Evolutionary conservation across 2,113 vertebrate genomes (phyloP).

Genomic region (Lonchura striata): DNA sequence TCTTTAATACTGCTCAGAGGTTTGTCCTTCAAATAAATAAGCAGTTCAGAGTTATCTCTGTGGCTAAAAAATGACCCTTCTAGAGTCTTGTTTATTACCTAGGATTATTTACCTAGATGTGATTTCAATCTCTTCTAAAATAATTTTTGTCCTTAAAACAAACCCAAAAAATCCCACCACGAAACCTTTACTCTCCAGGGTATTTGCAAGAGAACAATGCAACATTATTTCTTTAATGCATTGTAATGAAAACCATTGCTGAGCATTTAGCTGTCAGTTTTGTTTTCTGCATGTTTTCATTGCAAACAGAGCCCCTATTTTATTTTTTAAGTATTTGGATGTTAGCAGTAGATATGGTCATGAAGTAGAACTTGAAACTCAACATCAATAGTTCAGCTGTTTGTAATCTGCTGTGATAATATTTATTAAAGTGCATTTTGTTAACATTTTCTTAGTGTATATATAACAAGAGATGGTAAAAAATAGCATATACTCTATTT

Average conservation of each 20-base stretch:
- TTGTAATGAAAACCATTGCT: constrained; percentile 61
- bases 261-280: constrained; percentile 26
- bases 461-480: constrained; percentile 55
- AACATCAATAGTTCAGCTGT: background rate
- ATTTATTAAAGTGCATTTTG: constrained; percentile 62
- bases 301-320: background rate
- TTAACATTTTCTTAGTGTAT: constrained; percentile 61
- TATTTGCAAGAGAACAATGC: constrained; percentile 56
- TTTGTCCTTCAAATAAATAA: background rate
- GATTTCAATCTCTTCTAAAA: constrained; percentile 46
- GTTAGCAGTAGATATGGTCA: background rate
- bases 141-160: constrained; percentile 53
- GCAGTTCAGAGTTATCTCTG: background rate
- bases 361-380: constrained; percentile 44
- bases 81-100: constrained; percentile 32
- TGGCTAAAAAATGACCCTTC: background rate
- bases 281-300: constrained; percentile 54
- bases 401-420: constrained; percentile 43
- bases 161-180: constrained; percentile 24
- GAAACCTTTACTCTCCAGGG: constrained; percentile 21
- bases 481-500: constrained; percentile 59
- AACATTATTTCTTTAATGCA: constrained; percentile 50
- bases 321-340: constrained; percentile 48
- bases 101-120: constrained; percentile 43
- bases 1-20: background rate